Percentiles rank a stretch among this genome's conserved stretches.
Conservation (phyloP, 1,140 invertebrate species). For the Drosophila melanogaster region Release_6_plus_ISO1_MT NT_033777.3:13813001-13813500, state of each 20-base stretch:
- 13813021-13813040: constrained; percentile 7
- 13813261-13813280: constrained; percentile 82
- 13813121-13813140: constrained; percentile 74
- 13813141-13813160: constrained; percentile 20
- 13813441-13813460: constrained; percentile 21
- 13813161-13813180: constrained; percentile 8
- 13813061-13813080: constrained; percentile 57
- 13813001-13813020: constrained; percentile 62
- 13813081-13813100: constrained; percentile 77
- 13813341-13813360: constrained; percentile 57
- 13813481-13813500: constrained; percentile 71
- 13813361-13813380: constrained; percentile 84
- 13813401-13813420: constrained; percentile 68
- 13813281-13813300: constrained; percentile 25
- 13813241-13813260: constrained; percentile 67
- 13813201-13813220: constrained; percentile 39
- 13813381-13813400: constrained; percentile 69
- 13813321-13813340: constrained; percentile 72
- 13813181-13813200: constrained; percentile 40
- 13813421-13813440: constrained; percentile 76
- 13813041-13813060: constrained; percentile 20
- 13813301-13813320: constrained; percentile 48
- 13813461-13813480: constrained; percentile 24
- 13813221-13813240: constrained; percentile 47
- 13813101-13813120: constrained; percentile 84